Base-by-base conservation (phyloP, 2,888 invertebrate genomes). In the Tuberolachnus salignus region DNA sequence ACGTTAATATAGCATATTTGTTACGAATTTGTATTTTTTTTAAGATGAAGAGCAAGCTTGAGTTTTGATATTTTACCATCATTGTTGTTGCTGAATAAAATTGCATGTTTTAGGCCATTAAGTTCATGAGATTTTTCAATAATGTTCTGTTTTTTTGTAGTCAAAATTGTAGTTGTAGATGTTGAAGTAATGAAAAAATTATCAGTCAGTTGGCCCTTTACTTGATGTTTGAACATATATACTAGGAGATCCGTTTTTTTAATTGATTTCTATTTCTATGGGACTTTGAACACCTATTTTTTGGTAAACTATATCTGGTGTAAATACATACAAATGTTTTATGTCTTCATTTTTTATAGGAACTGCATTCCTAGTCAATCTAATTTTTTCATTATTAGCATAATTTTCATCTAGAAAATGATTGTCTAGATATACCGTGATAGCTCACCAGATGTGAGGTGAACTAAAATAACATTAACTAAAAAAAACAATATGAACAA, bases 111-210 rank as follows among this genome's bases (percentile, higher is more conserved):
- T 49, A 66, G 16, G 6, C 11, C 9, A 13, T 10, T 53, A n/a
- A 42, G 53, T 34, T 46, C 53, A 11, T 69, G 21, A 69, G 53
- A 55, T 55, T 69, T 42, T 69, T 69, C 69, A 55, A 69, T 69
- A 53, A 69, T 53, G 1, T 16, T 69, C 53, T 69, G 34, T 34
- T 69, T 53, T 19, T 69, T 53, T 53, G 55, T 19, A 53, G 53
- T 11, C 3, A 69, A 69, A 19, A 69, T 19, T n/a, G 49, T 49
- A 34, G 53, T 53, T 53, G 34, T 34, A 69, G 53, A 19, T 55
- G 13, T 69, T 34, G 19, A 69, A 42, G 19, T 34, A 69, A 69
- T 13, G 46, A 46, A 46, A 1, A 46, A 10, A 46, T 46, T 53
- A 34, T 9, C 19, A 34, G 1, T 14, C n/a, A 69, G 53, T 13